Evolutionary conservation across 2,113 vertebrate genomes (phyloP).

Genomic region (Malurus melanocephalus): DNA sequence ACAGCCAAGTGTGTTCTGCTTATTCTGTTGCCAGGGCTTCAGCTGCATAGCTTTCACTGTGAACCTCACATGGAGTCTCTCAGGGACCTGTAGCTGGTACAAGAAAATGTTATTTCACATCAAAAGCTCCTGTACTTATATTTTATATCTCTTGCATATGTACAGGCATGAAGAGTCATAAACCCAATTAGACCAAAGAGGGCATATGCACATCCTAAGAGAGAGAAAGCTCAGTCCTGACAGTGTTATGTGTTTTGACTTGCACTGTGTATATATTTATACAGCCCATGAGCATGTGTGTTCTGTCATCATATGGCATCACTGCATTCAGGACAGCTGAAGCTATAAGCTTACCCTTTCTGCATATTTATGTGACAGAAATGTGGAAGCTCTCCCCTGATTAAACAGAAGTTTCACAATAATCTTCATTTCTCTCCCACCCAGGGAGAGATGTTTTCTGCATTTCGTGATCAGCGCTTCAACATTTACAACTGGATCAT

Average conservation of each 20-base stretch:
- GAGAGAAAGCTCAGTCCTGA: conserved; percentile 15
- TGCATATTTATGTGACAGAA: conserved; percentile 43
- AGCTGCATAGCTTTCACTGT: not conserved
- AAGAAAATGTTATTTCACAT: conserved; percentile 29
- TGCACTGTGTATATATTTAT: conserved; percentile 25
- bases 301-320: conserved; percentile 40
- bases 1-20: not conserved
- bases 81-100: not conserved
- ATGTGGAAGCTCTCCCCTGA: conserved; percentile 9
- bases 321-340: conserved; percentile 24
- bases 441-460: not conserved
- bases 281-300: conserved; percentile 23
- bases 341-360: conserved; percentile 24
- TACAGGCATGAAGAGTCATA: not conserved
- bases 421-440: not conserved
- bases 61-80: not conserved
- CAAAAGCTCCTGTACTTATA: not conserved
- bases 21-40: not conserved
- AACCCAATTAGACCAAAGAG: conserved; percentile 15
- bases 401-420: conserved; percentile 35
- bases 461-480: not conserved
- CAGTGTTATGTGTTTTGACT: conserved; percentile 28
- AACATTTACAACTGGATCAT: not conserved
- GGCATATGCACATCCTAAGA: conserved; percentile 13
- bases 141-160: conserved; percentile 12